Percentiles rank a stretch among this genome's conserved stretches.
These are phyloP conservation scores for Nannoperca australis DNA, from an alignment of 2,797 vertebrate species.

Conservation along the genomic window DNA sequence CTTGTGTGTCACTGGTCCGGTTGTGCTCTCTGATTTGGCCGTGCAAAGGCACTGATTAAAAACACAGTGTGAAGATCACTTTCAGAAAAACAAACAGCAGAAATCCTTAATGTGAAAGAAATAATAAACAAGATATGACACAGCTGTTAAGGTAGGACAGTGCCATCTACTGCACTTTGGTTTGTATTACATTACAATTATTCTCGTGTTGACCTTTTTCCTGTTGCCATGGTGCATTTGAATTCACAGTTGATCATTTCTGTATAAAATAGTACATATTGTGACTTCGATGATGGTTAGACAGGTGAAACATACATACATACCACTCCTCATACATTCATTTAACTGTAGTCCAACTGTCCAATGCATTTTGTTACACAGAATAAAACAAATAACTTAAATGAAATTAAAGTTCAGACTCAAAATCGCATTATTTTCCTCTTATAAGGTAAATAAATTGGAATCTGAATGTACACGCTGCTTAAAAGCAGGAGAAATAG, in stretches of 20 bases:
- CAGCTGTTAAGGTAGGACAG: slow-evolving; percentile 41
- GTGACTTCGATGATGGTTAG: not conserved
- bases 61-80: not conserved
- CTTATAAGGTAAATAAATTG: not conserved
- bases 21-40: not conserved
- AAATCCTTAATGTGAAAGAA: not conserved
- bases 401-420: not conserved
- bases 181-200: slow-evolving; percentile 54
- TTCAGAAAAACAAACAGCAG: not conserved
- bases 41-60: not conserved
- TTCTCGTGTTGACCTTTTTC: not conserved
- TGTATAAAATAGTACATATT: not conserved
- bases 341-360: not conserved
- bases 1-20: not conserved
- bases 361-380: not conserved
- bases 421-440: not conserved
- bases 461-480: not conserved
- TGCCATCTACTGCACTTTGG: slow-evolving; percentile 58
- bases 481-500: not conserved
- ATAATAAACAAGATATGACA: slow-evolving; percentile 1
- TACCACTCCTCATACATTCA: not conserved
- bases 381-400: not conserved
- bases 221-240: not conserved
- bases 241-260: not conserved
- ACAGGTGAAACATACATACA: not conserved